phyloP scores from a whole-genome alignment of 1,140 invertebrate genomes.

The Oryzaephilus surinamensis region DNA sequence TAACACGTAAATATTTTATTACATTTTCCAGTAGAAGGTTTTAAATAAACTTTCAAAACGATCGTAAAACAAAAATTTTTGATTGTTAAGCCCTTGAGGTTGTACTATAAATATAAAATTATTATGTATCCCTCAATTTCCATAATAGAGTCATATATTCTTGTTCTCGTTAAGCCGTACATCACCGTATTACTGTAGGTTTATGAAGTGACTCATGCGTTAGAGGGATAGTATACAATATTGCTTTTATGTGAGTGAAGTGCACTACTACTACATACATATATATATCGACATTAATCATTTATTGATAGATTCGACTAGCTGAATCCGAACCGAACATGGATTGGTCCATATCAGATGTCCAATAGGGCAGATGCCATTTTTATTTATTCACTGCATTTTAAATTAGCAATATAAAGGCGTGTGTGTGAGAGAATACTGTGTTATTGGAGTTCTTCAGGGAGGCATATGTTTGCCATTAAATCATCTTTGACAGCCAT shows the following conservation, averaged over 20 bases:
- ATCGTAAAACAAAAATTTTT: too few relatives aligned
- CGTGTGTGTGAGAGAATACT: too few relatives aligned
- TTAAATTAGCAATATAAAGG: slow-evolving; percentile 18
- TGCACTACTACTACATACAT: too few relatives aligned
- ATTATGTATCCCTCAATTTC: slow-evolving; percentile 15
- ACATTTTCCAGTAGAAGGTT: too few relatives aligned
- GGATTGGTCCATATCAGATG: slow-evolving; percentile 12
- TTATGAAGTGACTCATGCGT: slow-evolving; percentile 23
- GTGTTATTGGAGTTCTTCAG: slow-evolving; percentile 7
- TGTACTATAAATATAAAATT: not conserved
- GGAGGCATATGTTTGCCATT: slow-evolving; percentile 14
- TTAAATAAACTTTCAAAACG: too few relatives aligned
- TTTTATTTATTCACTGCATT: slow-evolving; percentile 18
- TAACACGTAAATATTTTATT: too few relatives aligned
- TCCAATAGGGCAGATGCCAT: slow-evolving; percentile 16
- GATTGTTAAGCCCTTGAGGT: too few relatives aligned
- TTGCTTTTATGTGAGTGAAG: too few relatives aligned
- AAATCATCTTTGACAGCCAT: slow-evolving; percentile 20
- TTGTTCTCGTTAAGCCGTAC: slow-evolving; percentile 13
- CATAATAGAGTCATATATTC: slow-evolving; percentile 19
- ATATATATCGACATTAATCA: slow-evolving; percentile 17
- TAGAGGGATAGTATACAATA: slow-evolving; percentile 17
- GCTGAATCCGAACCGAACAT: not conserved
- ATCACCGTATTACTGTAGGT: slow-evolving; percentile 17
- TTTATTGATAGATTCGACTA: slow-evolving; percentile 13